Base-by-base conservation (phyloP, 1,140 invertebrate species). In the Eupristina koningsbergeri region DNA sequence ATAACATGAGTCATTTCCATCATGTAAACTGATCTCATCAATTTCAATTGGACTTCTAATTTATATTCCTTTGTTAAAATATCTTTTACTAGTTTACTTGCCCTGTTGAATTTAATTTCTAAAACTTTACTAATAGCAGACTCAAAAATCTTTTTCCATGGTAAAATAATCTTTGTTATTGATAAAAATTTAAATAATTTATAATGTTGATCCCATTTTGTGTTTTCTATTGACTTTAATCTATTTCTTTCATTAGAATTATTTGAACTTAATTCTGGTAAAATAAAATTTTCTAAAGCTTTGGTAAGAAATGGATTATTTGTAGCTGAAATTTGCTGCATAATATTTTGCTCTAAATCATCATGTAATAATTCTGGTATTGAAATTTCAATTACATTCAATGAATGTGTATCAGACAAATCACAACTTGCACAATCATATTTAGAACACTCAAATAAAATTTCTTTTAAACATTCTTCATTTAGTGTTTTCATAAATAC, bases 1-100 rank as follows among this genome's bases (percentile, higher is more conserved):
- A 95, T 93, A 22, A 94, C 88, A 85, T 95, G 94, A 53, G 94
- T 95, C 17, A 88, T 86, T 87, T 94, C 93, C 93, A 95, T 95
- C 87, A 95, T 91, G 86, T 94, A 95, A 84, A 95, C 89, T n/a
- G 90, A 92, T 82, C 92, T 91, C 87, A 94, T 89, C 77, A 93
- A 87, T 63, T 91, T 90, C 53, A 94, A 88, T 85, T 94, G 92
- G 53, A 89, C 89, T 53, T 93, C 92, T 9, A 94, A 84, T 86
- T 93, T 91, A 82, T 93, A 93, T 77, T 94, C 93, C 36, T 91
- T 88, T 11, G 92, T 89, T 63, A 94, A 87, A 47, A 93, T 91
- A 84, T 93, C 89, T 87, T 93, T 94, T 0, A 94, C 93, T 85
- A 93, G 88, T 87, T 91, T 90, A 63, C 93, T 93, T 6, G 92